Evolutionary conservation across 2,113 vertebrate genomes (phyloP).

Genomic region (Melanostigma gelatinosum): DNA sequence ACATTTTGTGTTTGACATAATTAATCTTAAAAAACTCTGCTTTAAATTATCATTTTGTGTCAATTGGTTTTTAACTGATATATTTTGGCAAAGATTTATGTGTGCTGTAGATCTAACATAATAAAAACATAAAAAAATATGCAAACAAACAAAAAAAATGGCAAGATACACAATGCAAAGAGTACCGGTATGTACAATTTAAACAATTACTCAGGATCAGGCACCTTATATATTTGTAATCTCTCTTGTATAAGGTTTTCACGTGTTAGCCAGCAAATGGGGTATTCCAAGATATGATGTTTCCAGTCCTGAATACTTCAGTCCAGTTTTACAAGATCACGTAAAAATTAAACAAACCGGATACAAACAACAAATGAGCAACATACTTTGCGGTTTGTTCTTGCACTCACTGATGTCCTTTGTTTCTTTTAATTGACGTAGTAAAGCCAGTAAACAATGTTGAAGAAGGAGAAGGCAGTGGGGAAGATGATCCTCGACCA

Average conservation of each 20-base stretch:
- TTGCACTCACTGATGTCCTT: slow-evolving; percentile 69
- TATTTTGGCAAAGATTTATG: slow-evolving; percentile 63
- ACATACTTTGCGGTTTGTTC: slow-evolving; percentile 63
- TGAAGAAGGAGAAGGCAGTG: slow-evolving; percentile 98
- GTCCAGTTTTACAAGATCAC: slow-evolving; percentile 89
- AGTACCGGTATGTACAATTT: slow-evolving; percentile 46
- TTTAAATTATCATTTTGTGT: slow-evolving; percentile 33
- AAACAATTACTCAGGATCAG: slow-evolving; percentile 73
- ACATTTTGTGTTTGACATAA: slow-evolving; percentile 27
- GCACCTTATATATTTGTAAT: slow-evolving; percentile 77
- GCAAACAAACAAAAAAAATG: slow-evolving; percentile 53
- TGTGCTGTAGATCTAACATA: slow-evolving; percentile 45
- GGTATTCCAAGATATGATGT: slow-evolving; percentile 86
- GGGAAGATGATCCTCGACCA: slow-evolving; percentile 99
- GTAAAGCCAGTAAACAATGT: slow-evolving; percentile 98
- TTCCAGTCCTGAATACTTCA: slow-evolving; percentile 80
- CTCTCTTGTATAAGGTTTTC: slow-evolving; percentile 71
- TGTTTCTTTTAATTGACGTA: slow-evolving; percentile 92
- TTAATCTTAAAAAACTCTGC: slow-evolving; percentile 15
- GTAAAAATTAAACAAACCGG: slow-evolving; percentile 79
- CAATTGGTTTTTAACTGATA: slow-evolving; percentile 38
- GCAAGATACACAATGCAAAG: slow-evolving; percentile 55
- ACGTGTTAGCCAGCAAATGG: slow-evolving; percentile 90
- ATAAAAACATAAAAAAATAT: slow-evolving; percentile 52
- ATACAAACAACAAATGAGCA: slow-evolving; percentile 49